Conservation (phyloP, 2,888 invertebrate species). For the Callosobruchus maculatus region DNA sequence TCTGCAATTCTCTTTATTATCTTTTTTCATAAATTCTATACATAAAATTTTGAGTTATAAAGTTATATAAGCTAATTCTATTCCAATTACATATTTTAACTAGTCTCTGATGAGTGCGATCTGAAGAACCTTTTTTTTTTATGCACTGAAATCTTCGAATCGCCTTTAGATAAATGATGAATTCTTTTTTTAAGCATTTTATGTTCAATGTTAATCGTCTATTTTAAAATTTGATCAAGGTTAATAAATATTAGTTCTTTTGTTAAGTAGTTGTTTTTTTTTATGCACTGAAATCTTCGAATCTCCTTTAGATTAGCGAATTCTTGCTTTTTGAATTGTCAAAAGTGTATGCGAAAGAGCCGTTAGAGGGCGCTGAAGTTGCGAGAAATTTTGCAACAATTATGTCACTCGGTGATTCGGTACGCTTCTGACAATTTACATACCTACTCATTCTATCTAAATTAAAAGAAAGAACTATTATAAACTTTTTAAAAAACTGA, state of each 20-base stretch:
- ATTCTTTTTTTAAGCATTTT: not conserved
- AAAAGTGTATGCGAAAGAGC: no score
- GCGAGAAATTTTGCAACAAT: no score
- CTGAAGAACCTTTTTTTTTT: not conserved
- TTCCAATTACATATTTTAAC: not conserved
- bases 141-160: not conserved
- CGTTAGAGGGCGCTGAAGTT: no score
- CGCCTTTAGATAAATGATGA: not conserved
- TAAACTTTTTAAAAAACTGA: no score
- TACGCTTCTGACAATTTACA: no score
- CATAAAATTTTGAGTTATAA: no score
- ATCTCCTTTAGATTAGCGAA: not conserved
- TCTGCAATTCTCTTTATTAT: no score
- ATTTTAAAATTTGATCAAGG: not conserved
- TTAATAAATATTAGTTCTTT: not conserved
- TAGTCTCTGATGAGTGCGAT: not conserved
- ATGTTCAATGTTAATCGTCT: not conserved
- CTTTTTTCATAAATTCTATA: no score
- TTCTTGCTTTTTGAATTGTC: not conserved
- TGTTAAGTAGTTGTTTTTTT: not conserved
- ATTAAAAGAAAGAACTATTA: no score
- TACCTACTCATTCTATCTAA: no score
- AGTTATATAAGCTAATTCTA: not conserved
- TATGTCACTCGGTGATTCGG: no score
- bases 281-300: not conserved